Base-by-base conservation (phyloP, 2,797 vertebrate species). In the Babyrousa celebensis region DNA sequence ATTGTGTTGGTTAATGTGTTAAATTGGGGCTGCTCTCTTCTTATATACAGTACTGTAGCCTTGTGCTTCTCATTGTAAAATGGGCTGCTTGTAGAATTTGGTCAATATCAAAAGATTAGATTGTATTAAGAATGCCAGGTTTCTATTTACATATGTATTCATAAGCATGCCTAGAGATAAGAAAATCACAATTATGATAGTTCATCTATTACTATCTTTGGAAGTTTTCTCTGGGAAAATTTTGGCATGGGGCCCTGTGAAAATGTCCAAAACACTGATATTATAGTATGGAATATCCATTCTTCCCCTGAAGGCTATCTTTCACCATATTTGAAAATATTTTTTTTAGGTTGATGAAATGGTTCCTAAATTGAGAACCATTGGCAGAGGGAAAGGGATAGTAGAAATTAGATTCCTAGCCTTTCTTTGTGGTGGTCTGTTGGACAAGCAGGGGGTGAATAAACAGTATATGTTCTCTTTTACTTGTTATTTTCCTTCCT, bases 81-180 rank as follows among this genome's bases (percentile, higher is more conserved):
- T 82, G 16, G 5, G 21, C 83, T 91, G 58, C 40, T 68, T 95
- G 15, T 65, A 54, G 17, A 92, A 93, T 43, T 82, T 36, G 27
- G 16, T 83, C 60, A 90, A 6, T 95, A 40, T 83, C 52, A 93
- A 78, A 86, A 87, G 52, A 72, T 83, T 89, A 72, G 85, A n/a
- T 86, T 86, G 4, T 72, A 79, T 74, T 87, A 63, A 10, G 67
- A 20, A n/a, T 87, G 17, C 48, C 84, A 79, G n/a, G 75, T 85
- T 93, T 71, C 25, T 92, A 5, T 75, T 93, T 97, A 65, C 60
- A 82, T 36, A 77, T 97, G 75, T 40, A 52, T 88, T 82, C 14
- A 52, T 70, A 60, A 96, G 75, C 17, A 63, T 80, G 29, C 54
- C 70, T 79, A 70, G 70, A 85, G 63, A 43, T 88, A 80, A 82